Evolutionary conservation across 2,797 vertebrate genomes (phyloP).

Genomic region (Gila robusta): DNA sequence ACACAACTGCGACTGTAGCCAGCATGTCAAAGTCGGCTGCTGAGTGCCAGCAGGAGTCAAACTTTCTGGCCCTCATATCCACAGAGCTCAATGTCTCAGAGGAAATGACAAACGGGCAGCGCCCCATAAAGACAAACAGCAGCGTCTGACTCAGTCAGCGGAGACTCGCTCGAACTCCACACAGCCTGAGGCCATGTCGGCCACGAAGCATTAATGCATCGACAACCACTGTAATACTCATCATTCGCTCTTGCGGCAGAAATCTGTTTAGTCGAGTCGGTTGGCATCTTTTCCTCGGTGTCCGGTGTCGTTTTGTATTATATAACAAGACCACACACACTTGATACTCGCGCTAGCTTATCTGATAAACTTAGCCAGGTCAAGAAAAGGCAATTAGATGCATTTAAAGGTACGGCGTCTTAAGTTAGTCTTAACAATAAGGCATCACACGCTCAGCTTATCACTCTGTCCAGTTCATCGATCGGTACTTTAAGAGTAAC

Average conservation of each 20-base stretch:
- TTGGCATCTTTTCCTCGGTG: constrained; percentile 2
- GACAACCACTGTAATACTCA: constrained; percentile 25
- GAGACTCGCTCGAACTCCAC: constrained; percentile 8
- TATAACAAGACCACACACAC: constrained; percentile 29
- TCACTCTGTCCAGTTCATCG: constrained; percentile 5
- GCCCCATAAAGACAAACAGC: constrained; percentile 28
- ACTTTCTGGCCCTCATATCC: constrained; percentile 35
- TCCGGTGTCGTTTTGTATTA: constrained; percentile 26
- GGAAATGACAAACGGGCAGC: constrained; percentile 47
- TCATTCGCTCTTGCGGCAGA: constrained; percentile 37
- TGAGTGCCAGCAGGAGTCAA: constrained; percentile 47
- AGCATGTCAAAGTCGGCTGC: constrained; percentile 49
- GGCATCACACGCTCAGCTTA: neutral
- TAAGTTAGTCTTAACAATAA: constrained; percentile 4
- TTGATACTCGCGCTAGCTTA: constrained; percentile 10
- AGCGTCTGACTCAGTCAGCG: constrained; percentile 1
- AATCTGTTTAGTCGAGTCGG: constrained; percentile 8
- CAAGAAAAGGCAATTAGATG: constrained; percentile 39
- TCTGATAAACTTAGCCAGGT: constrained; percentile 33
- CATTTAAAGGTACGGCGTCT: neutral
- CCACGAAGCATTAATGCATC: constrained; percentile 31
- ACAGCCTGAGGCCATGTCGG: constrained; percentile 35
- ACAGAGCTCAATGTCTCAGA: constrained; percentile 23
- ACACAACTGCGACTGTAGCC: constrained; percentile 57
- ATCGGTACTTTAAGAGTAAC: neutral